Percentiles rank a stretch among this genome's conserved stretches.
Evolutionary conservation across 2,113 vertebrate genomes (phyloP).

Genomic region (Saccopteryx leptura): DNA sequence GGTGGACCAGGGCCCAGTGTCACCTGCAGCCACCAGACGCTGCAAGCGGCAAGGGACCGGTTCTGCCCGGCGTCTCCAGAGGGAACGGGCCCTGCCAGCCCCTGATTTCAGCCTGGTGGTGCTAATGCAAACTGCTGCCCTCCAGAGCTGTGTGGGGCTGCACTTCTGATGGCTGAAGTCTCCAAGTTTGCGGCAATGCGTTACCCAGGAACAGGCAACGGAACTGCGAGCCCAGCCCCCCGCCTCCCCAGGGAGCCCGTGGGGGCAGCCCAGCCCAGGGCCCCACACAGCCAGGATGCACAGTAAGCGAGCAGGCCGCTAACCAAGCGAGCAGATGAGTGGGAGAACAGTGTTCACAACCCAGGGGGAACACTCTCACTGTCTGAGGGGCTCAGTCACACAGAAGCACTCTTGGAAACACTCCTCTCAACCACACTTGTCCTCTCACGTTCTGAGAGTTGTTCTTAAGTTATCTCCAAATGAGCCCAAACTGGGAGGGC

Average conservation of each 20-base stretch:
- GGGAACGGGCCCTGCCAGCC: fast-evolving
- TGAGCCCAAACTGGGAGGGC: background rate
- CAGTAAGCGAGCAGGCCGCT: fast-evolving
- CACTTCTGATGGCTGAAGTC: background rate
- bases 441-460: background rate
- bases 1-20: background rate
- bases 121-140: background rate
- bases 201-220: background rate
- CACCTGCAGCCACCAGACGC: background rate
- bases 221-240: fast-evolving
- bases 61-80: fast-evolving
- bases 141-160: background rate
- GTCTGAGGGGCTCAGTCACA: background rate
- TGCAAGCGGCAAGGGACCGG: background rate
- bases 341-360: fast-evolving
- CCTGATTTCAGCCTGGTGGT: background rate
- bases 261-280: background rate
- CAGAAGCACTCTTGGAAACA: background rate
- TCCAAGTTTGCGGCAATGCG: background rate
- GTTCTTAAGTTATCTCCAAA: background rate
- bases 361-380: background rate
- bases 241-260: background rate
- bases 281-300: fast-evolving
- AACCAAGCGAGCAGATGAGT: fast-evolving
- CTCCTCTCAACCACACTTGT: background rate